phyloP scores from a whole-genome alignment of 1,140 invertebrate species.

The Subanguina moxae region DNA sequence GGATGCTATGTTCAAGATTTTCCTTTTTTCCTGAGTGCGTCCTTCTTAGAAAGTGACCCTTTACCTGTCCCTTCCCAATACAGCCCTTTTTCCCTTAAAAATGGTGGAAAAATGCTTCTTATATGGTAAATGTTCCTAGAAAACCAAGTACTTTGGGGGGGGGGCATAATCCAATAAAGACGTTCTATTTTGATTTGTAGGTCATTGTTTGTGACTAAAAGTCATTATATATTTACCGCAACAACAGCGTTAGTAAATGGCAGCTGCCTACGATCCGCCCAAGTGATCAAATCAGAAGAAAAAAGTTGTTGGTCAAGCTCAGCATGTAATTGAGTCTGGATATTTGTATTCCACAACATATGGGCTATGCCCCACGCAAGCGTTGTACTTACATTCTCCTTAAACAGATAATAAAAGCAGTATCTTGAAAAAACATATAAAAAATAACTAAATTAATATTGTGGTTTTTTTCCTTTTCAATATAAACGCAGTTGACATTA shows the following conservation, averaged over 20 bases:
- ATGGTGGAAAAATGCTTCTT: too few relatives aligned
- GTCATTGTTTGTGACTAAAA: too few relatives aligned
- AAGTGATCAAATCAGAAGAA: background rate
- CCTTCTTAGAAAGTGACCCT: too few relatives aligned
- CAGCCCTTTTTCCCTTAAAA: too few relatives aligned
- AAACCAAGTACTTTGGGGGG: too few relatives aligned
- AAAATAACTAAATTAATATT: too few relatives aligned
- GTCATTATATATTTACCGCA: slow-evolving; percentile 12
- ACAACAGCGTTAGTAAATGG: slow-evolving; percentile 21
- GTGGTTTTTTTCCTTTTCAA: too few relatives aligned
- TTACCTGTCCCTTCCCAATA: too few relatives aligned
- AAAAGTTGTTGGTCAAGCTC: slow-evolving; percentile 14
- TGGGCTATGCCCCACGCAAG: slow-evolving; percentile 6
- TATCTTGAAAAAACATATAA: too few relatives aligned
- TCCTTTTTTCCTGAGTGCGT: background rate
- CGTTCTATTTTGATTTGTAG: slow-evolving; percentile 4
- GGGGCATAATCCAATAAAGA: background rate
- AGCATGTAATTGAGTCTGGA: slow-evolving; percentile 15
- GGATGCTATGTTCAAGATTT: background rate
- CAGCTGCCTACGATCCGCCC: slow-evolving; percentile 5
- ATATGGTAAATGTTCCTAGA: too few relatives aligned
- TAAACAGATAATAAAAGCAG: too few relatives aligned
- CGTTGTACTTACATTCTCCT: slow-evolving; percentile 4
- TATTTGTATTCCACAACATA: slow-evolving; percentile 14
- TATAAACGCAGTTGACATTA: too few relatives aligned